These are phyloP conservation scores for Rhabdornis inornatus DNA, from an alignment of 2,113 vertebrate genomes.

Conservation along the genomic window DNA sequence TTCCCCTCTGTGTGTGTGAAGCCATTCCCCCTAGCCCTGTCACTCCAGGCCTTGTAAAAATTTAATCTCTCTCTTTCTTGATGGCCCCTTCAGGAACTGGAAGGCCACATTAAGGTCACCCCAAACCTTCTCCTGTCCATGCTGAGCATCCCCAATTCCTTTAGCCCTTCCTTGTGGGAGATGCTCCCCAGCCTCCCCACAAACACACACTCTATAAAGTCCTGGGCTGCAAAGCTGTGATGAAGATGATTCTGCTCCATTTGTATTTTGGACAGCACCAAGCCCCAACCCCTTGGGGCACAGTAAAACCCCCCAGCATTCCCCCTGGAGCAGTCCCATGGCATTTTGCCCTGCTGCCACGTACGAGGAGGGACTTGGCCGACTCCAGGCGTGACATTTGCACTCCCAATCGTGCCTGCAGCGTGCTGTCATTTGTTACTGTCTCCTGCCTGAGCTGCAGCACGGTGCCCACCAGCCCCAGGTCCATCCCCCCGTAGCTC, in stretches of 20 bases:
- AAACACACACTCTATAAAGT: fast-evolving
- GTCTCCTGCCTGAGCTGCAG: neutral
- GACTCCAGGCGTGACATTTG: neutral
- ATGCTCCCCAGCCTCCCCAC: neutral
- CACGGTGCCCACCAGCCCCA: neutral
- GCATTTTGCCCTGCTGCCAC: neutral
- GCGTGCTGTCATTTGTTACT: neutral
- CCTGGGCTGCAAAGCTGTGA: fast-evolving
- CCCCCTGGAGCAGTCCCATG: fast-evolving
- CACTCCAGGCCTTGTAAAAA: neutral
- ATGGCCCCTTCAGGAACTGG: fast-evolving
- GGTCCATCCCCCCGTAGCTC: neutral
- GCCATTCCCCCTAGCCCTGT: neutral
- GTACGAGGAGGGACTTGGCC: neutral
- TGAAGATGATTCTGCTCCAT: fast-evolving
- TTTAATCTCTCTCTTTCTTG: neutral
- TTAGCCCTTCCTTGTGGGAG: neutral
- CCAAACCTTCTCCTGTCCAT: neutral
- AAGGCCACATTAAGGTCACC: neutral
- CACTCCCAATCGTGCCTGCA: neutral
- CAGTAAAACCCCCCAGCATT: fast-evolving
- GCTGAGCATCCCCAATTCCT: neutral
- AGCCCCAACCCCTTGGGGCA: fast-evolving
- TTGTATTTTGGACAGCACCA: fast-evolving
- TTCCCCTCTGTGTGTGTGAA: neutral